phyloP scores from a whole-genome alignment of 2,888 invertebrate genomes.

The Drosophila anomelani region DNA sequence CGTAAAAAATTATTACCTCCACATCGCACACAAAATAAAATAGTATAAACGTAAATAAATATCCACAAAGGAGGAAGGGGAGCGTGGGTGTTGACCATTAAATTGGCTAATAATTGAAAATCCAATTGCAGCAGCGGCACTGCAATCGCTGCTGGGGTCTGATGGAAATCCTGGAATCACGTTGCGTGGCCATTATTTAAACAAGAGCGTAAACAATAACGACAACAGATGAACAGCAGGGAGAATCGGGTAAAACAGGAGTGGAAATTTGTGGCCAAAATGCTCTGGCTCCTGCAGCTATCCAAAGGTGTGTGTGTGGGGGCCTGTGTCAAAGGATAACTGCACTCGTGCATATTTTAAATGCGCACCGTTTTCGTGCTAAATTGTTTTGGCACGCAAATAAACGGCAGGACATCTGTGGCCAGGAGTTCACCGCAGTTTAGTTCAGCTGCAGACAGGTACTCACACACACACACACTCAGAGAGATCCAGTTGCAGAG shows the following conservation, averaged over 20 bases:
- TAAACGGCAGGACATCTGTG: constrained; percentile 74
- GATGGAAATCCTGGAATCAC: constrained; percentile 56
- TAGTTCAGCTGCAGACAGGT: constrained; percentile 34
- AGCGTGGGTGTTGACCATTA: constrained; percentile 68
- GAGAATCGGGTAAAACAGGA: constrained; percentile 35
- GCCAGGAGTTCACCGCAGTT: constrained; percentile 33
- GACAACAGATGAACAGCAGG: constrained; percentile 54
- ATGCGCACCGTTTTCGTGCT: constrained; percentile 76
- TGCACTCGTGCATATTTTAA: constrained; percentile 74
- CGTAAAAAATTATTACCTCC: constrained; percentile 64
- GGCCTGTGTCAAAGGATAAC: constrained; percentile 73
- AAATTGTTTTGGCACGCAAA: constrained; percentile 81
- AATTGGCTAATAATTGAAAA: constrained; percentile 83
- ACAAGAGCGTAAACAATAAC: constrained; percentile 78
- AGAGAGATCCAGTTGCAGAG: constrained; percentile 37
- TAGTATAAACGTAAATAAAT: constrained; percentile 50
- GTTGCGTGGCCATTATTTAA: constrained; percentile 79
- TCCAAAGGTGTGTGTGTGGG: constrained; percentile 21
- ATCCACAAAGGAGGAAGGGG: constrained; percentile 40
- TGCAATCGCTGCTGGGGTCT: constrained; percentile 22
- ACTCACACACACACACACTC: constrained; percentile 44
- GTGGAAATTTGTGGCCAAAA: constrained; percentile 45
- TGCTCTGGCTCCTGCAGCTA: constrained; percentile 55
- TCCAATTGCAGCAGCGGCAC: constrained; percentile 68
- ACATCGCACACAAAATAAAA: constrained; percentile 14